phyloP scores from a whole-genome alignment of 2,113 vertebrate species.

The Phoenicopterus ruber region DNA sequence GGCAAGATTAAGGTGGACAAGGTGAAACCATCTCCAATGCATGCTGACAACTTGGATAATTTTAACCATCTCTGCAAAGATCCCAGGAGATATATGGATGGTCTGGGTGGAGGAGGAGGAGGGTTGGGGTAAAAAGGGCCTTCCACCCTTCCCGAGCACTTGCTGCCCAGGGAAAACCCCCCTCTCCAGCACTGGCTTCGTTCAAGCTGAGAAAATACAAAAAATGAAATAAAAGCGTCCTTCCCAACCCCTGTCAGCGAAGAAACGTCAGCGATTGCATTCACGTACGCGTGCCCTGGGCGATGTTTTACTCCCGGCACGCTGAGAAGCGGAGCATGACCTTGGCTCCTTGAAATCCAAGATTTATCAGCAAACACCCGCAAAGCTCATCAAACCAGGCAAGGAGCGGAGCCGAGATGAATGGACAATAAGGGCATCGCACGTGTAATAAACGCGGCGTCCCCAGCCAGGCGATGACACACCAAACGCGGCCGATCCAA shows the following conservation, averaged over 20 bases:
- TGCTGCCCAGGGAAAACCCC: neutral
- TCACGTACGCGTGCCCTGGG: neutral
- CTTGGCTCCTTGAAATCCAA: neutral
- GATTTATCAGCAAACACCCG: accelerated
- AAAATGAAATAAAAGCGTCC: neutral
- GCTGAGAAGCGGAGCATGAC: neutral
- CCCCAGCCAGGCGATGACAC: neutral
- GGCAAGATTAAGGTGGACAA: neutral
- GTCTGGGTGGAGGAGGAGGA: neutral
- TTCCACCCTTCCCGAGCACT: neutral
- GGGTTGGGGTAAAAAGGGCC: neutral
- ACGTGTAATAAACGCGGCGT: neutral
- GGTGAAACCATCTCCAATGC: neutral
- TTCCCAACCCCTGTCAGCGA: neutral
- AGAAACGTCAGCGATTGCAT: neutral
- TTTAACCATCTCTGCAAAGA: neutral
- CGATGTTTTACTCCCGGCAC: neutral
- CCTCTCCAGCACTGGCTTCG: neutral
- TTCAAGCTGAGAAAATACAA: neutral
- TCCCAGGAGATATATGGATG: neutral
- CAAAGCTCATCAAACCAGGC: neutral
- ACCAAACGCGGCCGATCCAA: neutral
- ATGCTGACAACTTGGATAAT: neutral
- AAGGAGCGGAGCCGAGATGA: neutral
- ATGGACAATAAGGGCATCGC: neutral